Conservation (phyloP, 2,888 invertebrate genomes). For the Phengaris arion region DNA sequence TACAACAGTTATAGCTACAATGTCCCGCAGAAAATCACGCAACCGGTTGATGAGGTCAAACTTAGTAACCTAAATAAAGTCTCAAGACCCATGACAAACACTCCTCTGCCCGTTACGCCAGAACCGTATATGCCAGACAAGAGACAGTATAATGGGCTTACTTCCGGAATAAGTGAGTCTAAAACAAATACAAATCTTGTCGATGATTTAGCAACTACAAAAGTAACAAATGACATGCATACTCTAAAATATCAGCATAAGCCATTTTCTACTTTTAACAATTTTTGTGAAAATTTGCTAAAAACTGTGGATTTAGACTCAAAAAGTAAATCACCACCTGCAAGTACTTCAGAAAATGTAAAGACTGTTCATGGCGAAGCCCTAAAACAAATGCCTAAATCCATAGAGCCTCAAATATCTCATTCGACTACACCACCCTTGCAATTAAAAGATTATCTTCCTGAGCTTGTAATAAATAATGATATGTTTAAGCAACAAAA, state of each 20-base stretch:
- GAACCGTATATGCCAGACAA: neutral
- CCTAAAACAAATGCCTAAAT: neutral
- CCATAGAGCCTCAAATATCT: neutral
- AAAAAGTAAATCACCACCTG: neutral
- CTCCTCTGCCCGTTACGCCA: neutral
- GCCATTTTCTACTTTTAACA: slow-evolving; percentile 4
- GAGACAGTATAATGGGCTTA: neutral
- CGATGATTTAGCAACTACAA: neutral
- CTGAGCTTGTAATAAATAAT: neutral
- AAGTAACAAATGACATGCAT: neutral
- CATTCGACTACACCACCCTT: neutral
- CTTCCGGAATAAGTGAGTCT: neutral
- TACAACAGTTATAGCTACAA: neutral
- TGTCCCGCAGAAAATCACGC: neutral
- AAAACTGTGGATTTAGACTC: neutral
- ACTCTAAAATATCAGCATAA: slow-evolving; percentile 6
- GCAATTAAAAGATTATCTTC: neutral
- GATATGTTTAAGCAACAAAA: neutral
- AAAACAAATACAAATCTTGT: neutral
- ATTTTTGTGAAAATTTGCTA: slow-evolving; percentile 12
- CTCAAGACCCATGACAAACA: neutral
- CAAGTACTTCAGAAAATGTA: neutral
- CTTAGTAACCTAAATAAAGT: neutral
- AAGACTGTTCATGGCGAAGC: neutral
- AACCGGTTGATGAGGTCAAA: neutral